Evolutionary conservation across 2,113 vertebrate species (phyloP).

Genomic region (Calyptomena viridis): DNA sequence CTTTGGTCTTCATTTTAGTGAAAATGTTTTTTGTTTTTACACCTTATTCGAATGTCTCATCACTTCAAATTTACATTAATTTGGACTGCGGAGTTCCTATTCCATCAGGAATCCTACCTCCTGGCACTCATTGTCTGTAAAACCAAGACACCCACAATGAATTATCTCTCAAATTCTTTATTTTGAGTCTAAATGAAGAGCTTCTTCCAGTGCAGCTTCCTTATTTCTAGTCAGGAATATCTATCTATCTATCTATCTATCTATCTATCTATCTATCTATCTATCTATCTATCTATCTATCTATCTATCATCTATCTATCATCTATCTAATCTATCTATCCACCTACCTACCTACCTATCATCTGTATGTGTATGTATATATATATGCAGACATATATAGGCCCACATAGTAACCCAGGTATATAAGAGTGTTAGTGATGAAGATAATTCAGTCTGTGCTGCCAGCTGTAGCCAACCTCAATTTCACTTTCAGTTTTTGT

Average conservation of each 20-base stretch:
- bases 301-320: neutral
- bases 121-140: neutral
- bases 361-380: accelerated
- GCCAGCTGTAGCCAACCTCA: neutral
- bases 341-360: neutral
- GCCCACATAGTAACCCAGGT: neutral
- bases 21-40: no score
- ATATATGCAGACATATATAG: neutral
- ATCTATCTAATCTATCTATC: neutral
- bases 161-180: neutral
- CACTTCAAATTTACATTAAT: neutral
- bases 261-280: neutral
- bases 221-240: neutral
- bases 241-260: neutral
- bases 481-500: neutral
- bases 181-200: neutral
- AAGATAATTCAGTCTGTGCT: neutral
- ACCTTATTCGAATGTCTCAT: no score
- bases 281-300: neutral
- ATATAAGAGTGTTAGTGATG: neutral
- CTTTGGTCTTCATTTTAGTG: no score
- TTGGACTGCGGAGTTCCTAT: neutral
- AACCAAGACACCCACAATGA: neutral
- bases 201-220: neutral
- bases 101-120: neutral